Conservation (phyloP, 1,140 invertebrate species). For the Vanessa tameamea region DNA sequence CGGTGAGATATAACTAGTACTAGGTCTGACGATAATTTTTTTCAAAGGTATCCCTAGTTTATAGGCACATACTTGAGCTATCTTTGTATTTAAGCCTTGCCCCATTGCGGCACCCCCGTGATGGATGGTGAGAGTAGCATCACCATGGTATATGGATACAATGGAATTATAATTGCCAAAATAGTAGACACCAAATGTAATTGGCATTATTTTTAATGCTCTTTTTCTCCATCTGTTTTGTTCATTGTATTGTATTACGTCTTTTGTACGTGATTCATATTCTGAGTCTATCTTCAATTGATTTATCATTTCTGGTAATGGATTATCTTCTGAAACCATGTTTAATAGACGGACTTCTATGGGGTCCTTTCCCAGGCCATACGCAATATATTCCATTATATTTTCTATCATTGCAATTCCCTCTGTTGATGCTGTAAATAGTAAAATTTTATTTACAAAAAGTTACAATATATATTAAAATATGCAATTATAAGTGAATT, state of each 20-base stretch:
- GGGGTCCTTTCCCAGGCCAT: slow-evolving; percentile 84
- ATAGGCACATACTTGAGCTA: slow-evolving; percentile 87
- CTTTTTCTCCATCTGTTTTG: slow-evolving; percentile 89
- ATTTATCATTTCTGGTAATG: slow-evolving; percentile 81
- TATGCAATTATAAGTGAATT: neutral
- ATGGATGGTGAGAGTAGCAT: slow-evolving; percentile 87
- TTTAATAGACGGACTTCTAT: slow-evolving; percentile 85
- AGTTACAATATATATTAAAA: neutral
- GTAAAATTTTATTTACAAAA: neutral
- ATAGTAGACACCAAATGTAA: slow-evolving; percentile 82
- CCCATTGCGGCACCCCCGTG: slow-evolving; percentile 93
- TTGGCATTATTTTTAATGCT: slow-evolving; percentile 82
- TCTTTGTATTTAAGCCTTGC: slow-evolving; percentile 90
- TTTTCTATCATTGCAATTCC: slow-evolving; percentile 86
- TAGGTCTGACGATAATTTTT: slow-evolving; percentile 85
- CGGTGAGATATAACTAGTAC: slow-evolving; percentile 81
- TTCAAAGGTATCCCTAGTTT: slow-evolving; percentile 85
- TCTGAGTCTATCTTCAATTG: slow-evolving; percentile 83
- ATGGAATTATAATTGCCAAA: slow-evolving; percentile 83
- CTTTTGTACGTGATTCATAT: slow-evolving; percentile 81
- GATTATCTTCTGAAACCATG: slow-evolving; percentile 75
- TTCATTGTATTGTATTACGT: slow-evolving; percentile 84
- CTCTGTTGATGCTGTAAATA: slow-evolving; percentile 83
- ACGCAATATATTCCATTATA: slow-evolving; percentile 92
- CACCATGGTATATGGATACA: slow-evolving; percentile 87